Base-by-base conservation (phyloP, 2,113 vertebrate genomes). In the Toxotes chatareus region DNA sequence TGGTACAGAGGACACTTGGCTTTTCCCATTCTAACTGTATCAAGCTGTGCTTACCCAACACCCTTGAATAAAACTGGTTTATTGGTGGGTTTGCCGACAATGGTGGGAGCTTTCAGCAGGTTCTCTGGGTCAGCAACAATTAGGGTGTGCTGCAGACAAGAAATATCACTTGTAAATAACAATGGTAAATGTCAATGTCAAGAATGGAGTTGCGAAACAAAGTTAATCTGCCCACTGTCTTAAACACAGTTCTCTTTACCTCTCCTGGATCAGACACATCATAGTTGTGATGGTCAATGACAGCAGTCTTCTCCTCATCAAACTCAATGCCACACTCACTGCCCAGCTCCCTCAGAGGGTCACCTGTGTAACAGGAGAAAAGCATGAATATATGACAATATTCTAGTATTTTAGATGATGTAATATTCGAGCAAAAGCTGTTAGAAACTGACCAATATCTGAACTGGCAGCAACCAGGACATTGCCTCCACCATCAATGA, bases 281-380 rank as follows among this genome's bases (percentile, higher is more conserved):
- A 0, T 96, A 99, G 94, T 97, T 97, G 93, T 99, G 98, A 79
- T 99, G 98, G 91, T 99, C 98, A 19, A 99, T 99, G 61, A 99
- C 98, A 0, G 96, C 96, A 0, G 98, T 99, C 88, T 96, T 97
- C 63, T 99, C 98, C 88, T 99, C 98, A n/a, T 99, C 98, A 42
- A 99, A 99, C 92, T 99, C 98, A 0, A 99, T 97, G 3, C 98
- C 98, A 12, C 98, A 99, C 89, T 99, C 98, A 0, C 98, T 99
- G 36, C 98, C 98, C 89, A 99, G 94, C 91, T 99, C 98, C 38
- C 98, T 96, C 81, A 99, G 93, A 0, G 98, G 98, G 84, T 99
- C 98, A 1, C 98, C 98, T 99, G 81, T 59, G 62, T 14, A 67
- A 42, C n/a, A 73, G 13, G 2, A 57, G 17, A 53, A 32, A 17